Evolutionary conservation across 2,797 vertebrate genomes (phyloP).

Genomic region (Darevskia mixta): DNA sequence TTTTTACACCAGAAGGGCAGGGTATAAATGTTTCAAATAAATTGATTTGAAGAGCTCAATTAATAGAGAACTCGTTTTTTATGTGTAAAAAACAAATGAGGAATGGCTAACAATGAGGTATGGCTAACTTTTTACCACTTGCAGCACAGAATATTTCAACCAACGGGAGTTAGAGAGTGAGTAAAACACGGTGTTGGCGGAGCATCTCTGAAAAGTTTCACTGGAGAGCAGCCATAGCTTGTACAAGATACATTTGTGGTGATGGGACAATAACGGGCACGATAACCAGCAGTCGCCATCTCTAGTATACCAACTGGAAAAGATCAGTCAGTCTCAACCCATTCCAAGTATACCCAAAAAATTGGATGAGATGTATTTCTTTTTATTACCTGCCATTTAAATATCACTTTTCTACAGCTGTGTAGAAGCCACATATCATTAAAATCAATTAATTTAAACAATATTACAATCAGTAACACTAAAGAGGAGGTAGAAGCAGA

Average conservation of each 20-base stretch:
- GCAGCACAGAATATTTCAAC: no score
- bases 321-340: no score
- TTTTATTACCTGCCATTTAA: neutral
- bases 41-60: no score
- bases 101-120: no score
- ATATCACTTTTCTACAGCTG: neutral
- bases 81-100: no score
- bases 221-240: neutral
- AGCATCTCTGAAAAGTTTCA: neutral
- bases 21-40: no score
- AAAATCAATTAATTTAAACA: neutral
- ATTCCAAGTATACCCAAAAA: neutral
- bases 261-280: neutral
- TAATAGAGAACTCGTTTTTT: no score
- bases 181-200: no score
- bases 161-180: no score
- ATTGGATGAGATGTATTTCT: neutral
- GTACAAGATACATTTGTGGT: neutral
- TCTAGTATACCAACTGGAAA: neutral
- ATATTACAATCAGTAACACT: neutral
- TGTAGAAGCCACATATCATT: neutral
- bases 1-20: no score
- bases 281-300: neutral
- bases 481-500: neutral
- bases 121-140: no score